These are phyloP conservation scores for Acanthosepion esculentum DNA, from an alignment of 2,888 invertebrate species.

Conservation along the genomic window DNA sequence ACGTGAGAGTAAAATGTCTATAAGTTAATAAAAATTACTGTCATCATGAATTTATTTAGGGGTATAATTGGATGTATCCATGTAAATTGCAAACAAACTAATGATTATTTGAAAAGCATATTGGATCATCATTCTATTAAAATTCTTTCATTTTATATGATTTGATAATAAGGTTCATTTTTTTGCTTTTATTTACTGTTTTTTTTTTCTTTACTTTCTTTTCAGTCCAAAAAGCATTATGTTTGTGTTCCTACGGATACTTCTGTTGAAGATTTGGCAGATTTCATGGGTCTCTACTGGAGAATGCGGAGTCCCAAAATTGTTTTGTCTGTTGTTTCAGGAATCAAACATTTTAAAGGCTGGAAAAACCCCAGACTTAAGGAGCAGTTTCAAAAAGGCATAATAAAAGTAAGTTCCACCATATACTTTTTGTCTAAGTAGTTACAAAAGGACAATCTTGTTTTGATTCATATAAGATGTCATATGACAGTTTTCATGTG, in stretches of 20 bases:
- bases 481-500: background rate
- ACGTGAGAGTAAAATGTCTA: too few relatives aligned
- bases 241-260: slow-evolving; percentile 60
- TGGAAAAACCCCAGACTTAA: slow-evolving; percentile 61
- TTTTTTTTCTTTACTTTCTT: slow-evolving; percentile 35
- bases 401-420: slow-evolving; percentile 61
- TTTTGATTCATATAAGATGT: background rate
- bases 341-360: slow-evolving; percentile 59
- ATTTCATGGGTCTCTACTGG: slow-evolving; percentile 65
- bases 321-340: slow-evolving; percentile 64
- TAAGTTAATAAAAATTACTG: too few relatives aligned
- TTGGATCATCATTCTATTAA: too few relatives aligned
- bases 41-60: too few relatives aligned
- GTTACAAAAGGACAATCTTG: background rate
- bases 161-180: background rate
- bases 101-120: too few relatives aligned
- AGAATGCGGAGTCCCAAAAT: slow-evolving; percentile 64
- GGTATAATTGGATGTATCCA: too few relatives aligned
- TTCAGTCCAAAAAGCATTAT: slow-evolving; percentile 62
- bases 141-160: too few relatives aligned
- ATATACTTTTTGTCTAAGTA: background rate
- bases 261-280: slow-evolving; percentile 57
- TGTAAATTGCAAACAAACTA: too few relatives aligned
- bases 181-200: background rate
- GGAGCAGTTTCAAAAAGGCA: slow-evolving; percentile 68